These are phyloP conservation scores for Rhopalosiphum nymphaeae DNA, from an alignment of 2,888 invertebrate species.

Conservation along the genomic window DNA sequence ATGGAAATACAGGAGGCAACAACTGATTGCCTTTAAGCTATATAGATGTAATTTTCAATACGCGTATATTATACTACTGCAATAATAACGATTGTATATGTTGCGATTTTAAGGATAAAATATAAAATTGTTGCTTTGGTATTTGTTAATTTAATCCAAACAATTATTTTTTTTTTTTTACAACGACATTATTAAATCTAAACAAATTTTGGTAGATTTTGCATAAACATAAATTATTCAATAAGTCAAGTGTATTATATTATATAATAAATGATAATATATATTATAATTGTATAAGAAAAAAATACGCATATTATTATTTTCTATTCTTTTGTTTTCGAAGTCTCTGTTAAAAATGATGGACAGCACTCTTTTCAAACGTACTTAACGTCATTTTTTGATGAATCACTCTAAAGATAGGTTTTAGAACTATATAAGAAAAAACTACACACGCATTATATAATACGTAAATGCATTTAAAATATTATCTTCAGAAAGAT, in stretches of 20 bases:
- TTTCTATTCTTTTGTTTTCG: neutral
- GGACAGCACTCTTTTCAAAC: neutral
- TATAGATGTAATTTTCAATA: neutral
- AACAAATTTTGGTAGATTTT: neutral
- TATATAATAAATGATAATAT: neutral
- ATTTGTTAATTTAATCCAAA: neutral
- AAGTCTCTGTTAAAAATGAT: neutral
- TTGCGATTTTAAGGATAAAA: neutral
- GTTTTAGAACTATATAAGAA: neutral
- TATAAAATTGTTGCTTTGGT: neutral
- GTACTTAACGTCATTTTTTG: slow-evolving; percentile 20
- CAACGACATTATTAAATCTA: neutral
- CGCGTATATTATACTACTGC: neutral
- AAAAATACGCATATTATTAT: neutral
- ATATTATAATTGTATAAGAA: neutral
- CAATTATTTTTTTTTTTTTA: neutral
- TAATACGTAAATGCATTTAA: neutral
- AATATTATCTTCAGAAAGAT: slow-evolving; percentile 14
- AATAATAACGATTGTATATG: neutral
- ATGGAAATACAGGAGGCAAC: slow-evolving; percentile 6
- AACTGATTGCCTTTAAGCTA: neutral
- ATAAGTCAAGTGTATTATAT: neutral
- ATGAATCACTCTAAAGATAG: slow-evolving; percentile 28
- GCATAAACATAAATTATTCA: neutral
- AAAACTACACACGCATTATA: slow-evolving; percentile 5